Base-by-base conservation (phyloP, 2,888 invertebrate genomes). In the Ophion costatus region DNA sequence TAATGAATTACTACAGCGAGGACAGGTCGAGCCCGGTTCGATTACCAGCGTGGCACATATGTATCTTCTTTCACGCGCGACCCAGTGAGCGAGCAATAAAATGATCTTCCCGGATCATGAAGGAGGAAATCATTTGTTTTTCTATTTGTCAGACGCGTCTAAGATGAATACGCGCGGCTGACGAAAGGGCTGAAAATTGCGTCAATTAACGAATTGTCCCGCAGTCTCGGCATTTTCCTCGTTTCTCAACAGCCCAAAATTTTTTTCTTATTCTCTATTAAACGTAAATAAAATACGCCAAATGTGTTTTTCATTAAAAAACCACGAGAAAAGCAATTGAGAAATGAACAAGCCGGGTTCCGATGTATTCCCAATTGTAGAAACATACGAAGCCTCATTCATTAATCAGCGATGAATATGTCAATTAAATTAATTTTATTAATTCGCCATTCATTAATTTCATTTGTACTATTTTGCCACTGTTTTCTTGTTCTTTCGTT, bases 61-160 rank as follows among this genome's bases (percentile, higher is more conserved):
- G 45, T 82, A 71, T 76, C 76, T 71, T 59, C n/a, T 82, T 82
- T 57, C 82, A 59, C 56, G 57, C 10, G 20, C n/a, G 20, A n/a
- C 10, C 51, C 70, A 63, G n/a, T 7, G 59, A 11, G 20, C 10
- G 20, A 20, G 33, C n/a, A 64, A 80, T 42, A 7, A 61, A 69
- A 51, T 22, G 66, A 67, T 59, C 73, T 64, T 4, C 61, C 33
- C 7, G 45, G 64, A 57, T 24, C 64, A 57, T 24, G 57, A 73
- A 66, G 11, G 45, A 42, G 66, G 22, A 56, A 66, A 33, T 42
- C 17, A 11, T 42, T 22, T 74, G n/a, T 73, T 22, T 29, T 63
- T 22, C 9, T 9, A 6, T 10, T 38, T 73, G 59, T 63, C 22
- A 24, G 14, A 22, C n/a, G 42, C 45, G 22, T 42, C 24, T 42